phyloP scores from a whole-genome alignment of 1,140 invertebrate species.

The Ooceraea biroi region DNA sequence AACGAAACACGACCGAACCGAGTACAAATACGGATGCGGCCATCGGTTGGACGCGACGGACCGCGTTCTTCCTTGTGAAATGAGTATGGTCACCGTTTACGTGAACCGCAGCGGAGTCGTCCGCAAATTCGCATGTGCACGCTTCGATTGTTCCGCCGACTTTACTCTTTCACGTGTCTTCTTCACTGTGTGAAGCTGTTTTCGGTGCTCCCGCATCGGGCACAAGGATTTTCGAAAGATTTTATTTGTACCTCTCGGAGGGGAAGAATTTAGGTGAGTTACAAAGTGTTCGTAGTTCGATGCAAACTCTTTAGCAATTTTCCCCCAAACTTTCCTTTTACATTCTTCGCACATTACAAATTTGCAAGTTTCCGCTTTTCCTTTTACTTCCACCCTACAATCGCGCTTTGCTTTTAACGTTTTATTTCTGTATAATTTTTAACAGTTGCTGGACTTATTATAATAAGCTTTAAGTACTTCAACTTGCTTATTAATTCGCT shows the following conservation, averaged over 20 bases:
- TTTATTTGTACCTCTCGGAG: constrained; percentile 46
- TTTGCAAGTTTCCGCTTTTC: constrained; percentile 15
- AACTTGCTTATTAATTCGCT: neutral
- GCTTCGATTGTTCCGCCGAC: constrained; percentile 2
- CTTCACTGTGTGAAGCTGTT: constrained; percentile 54
- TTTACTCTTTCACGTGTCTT: constrained; percentile 43
- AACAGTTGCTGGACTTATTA: neutral
- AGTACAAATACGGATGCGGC: constrained; percentile 13
- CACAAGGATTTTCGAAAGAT: constrained; percentile 61
- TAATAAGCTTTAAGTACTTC: neutral
- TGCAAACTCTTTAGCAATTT: constrained; percentile 43
- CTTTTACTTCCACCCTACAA: neutral
- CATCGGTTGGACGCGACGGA: constrained; percentile 38
- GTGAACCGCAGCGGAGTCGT: constrained; percentile 46
- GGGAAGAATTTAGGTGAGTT: constrained; percentile 51
- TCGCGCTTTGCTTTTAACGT: neutral
- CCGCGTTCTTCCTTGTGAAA: constrained; percentile 36
- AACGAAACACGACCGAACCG: constrained; percentile 38
- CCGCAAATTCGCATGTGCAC: constrained; percentile 48
- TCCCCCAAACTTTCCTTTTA: constrained; percentile 10
- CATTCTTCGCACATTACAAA: constrained; percentile 19
- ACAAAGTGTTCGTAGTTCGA: constrained; percentile 47
- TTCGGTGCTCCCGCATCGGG: constrained; percentile 22
- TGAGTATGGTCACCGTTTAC: constrained; percentile 53
- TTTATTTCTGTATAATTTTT: neutral